phyloP scores from a whole-genome alignment of 2,888 invertebrate species.

The Phrixothrix hirtus region DNA sequence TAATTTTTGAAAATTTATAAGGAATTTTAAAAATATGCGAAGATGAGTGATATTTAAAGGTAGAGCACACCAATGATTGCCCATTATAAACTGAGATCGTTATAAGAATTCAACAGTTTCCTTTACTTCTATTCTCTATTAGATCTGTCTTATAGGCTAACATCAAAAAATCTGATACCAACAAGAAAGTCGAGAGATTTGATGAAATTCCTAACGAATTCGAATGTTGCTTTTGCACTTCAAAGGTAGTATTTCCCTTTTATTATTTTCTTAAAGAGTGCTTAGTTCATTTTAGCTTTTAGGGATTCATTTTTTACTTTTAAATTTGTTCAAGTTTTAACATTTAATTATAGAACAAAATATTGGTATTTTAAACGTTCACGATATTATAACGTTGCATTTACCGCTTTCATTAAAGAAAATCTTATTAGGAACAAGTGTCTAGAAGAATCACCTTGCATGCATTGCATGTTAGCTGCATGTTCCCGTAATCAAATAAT shows the following conservation, averaged over 20 bases:
- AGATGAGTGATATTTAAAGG: background rate
- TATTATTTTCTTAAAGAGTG: conserved; percentile 22
- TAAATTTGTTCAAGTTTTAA: too few species aligned
- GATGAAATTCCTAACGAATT: conserved; percentile 93
- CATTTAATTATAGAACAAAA: too few species aligned
- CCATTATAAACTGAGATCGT: conserved; percentile 20
- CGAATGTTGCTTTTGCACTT: conserved; percentile 97
- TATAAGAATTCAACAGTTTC: conserved; percentile 3
- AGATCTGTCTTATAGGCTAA: conserved; percentile 55
- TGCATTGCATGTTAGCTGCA: background rate
- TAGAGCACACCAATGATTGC: background rate
- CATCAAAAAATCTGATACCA: conserved; percentile 66
- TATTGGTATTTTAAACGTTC: background rate
- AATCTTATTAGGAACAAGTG: too few species aligned
- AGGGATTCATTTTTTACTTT: conserved; percentile 12
- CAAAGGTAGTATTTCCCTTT: conserved; percentile 72
- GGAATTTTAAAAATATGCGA: background rate
- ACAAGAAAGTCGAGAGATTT: conserved; percentile 64
- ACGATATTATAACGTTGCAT: too few species aligned
- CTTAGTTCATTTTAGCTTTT: conserved; percentile 24
- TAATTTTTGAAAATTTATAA: background rate
- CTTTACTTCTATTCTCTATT: conserved; percentile 40
- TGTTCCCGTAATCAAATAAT: too few species aligned
- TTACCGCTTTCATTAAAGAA: too few species aligned
- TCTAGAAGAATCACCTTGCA: background rate